Evolutionary conservation across 2,113 vertebrate genomes (phyloP), one percentile per base, ranked within the genome.

Genomic region (Carassius carassius): DNA sequence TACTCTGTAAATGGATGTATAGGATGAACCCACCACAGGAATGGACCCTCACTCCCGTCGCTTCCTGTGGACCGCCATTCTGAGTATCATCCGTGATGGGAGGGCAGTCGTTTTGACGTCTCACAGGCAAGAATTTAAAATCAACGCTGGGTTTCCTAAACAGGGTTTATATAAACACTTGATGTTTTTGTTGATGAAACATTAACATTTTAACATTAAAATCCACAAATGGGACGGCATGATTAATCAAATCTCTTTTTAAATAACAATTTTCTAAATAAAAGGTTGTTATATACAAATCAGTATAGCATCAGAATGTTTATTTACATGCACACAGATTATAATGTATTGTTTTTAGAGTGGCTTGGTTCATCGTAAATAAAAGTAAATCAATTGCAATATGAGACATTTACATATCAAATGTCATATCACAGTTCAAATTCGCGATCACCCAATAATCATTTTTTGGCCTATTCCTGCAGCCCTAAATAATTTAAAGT

Each of bases 21-120:
- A 99, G 98, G 98, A 99, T 65, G 98, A 99, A 86, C 98, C 98
- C 0, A 99, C 97, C 0, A 98, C 97, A 0, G 98, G 98, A 44
- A 99, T 99, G 97, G 98, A 99, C 88, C 98, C 98, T 12, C 96
- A 97, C 89, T 97, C 97, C 0, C 95, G 96, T 0, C 96, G 96
- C 78, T 95, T 98, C 91, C 92, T 99, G 77, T 99, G 98, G 98
- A 97, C 96, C 32, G 95, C 96, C 13, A 97, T 99, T 80, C 91
- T 96, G 91, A 94, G 95, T 0, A 93, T 99, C 88, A 97, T 98
- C 88, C 95, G 93, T 91, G 96, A 97, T 41, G 95, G 96, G 23
- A 92, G 97, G 88, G 96, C 97, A 0, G 98, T 99, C 86, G 95
- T 99, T 83, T 94, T 99, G 25, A 99, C 97, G 0, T 99, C 98